Evolutionary conservation across 2,797 vertebrate species (phyloP), one percentile per base, ranked within the genome.

Genomic region (Acipenser ruthenus): DNA sequence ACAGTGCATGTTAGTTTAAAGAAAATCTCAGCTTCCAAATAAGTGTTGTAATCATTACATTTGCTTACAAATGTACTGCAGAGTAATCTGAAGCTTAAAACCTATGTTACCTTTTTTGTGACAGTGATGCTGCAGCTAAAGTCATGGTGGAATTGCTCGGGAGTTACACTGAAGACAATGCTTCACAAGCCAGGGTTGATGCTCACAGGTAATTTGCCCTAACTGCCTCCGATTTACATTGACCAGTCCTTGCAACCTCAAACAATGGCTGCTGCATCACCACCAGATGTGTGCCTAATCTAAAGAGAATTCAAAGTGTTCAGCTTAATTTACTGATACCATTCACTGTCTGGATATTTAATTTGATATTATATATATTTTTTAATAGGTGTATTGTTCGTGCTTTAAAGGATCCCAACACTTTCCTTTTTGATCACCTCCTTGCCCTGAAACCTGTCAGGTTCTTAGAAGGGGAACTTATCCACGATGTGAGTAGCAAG

Each of bases 111-210:
- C 69, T 53, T 77, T 77, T 74, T 74, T 49, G 68, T 76, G 12
- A 66, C 77, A 98, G 96, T 77, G 95, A 99, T 61, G 68, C 92
- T 63, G 94, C 97, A 74, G 96, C 96, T 13, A 99, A 98, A 80
- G 94, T 99, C 71, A 99, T 99, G 96, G 95, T 99, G 69, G 96
- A 99, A 78, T 85, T 99, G 10, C 77, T 99, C 72, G 97, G 97
- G 70, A 99, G 96, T 87, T 98, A 99, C 83, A 99, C 96, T 69
- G 97, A 99, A 80, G 96, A 99, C 81, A 99, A 99, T 49, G 96
- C 97, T 68, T 99, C 96, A 71, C 97, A 99, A 84, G 96, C 96
- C 13, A 88, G 96, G 60, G 93, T 95, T 13, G 96, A 99, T 82
- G 96, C 96, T 64, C 96, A 99, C 90, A 98, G 93, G 97, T 97